Evolutionary conservation across 2,888 invertebrate species (phyloP).

Genomic region (Volucella zonaria): DNA sequence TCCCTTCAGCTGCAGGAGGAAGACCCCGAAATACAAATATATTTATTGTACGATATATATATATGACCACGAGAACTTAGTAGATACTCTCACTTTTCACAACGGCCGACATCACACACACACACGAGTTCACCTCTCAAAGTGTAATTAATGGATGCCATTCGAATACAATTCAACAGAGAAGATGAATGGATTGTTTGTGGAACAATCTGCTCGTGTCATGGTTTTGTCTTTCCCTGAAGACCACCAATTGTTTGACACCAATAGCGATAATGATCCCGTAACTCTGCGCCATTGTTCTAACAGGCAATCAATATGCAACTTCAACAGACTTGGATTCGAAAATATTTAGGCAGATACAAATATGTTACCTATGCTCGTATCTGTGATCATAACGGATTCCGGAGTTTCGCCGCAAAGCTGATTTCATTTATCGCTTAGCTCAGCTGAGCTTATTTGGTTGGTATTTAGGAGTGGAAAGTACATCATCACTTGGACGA

Average conservation of each 20-base stretch:
- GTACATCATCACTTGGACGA: constrained; percentile 28
- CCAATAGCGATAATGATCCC: constrained; percentile 15
- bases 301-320: constrained; percentile 6
- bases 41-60: too few relatives aligned
- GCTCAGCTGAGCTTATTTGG: neutral
- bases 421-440: constrained; percentile 1
- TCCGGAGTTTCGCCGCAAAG: constrained; percentile 27
- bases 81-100: constrained; percentile 36
- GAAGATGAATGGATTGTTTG: constrained; percentile 23
- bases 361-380: neutral
- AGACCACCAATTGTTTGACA: constrained; percentile 20
- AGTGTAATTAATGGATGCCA: constrained; percentile 26
- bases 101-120: constrained; percentile 1
- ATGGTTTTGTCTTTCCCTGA: neutral
- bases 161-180: constrained; percentile 13
- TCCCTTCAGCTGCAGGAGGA: neutral
- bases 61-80: too few relatives aligned
- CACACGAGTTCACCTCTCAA: constrained; percentile 6
- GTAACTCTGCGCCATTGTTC: constrained; percentile 29
- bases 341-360: neutral
- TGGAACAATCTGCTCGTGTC: neutral
- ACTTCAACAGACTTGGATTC: neutral
- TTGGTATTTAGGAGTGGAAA: constrained; percentile 42
- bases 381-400: constrained; percentile 29
- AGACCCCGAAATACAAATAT: neutral